Percentiles rank a stretch among this genome's conserved stretches.
Conservation (phyloP, 2,888 invertebrate genomes). For the Eutolmus rufibarbis region DNA sequence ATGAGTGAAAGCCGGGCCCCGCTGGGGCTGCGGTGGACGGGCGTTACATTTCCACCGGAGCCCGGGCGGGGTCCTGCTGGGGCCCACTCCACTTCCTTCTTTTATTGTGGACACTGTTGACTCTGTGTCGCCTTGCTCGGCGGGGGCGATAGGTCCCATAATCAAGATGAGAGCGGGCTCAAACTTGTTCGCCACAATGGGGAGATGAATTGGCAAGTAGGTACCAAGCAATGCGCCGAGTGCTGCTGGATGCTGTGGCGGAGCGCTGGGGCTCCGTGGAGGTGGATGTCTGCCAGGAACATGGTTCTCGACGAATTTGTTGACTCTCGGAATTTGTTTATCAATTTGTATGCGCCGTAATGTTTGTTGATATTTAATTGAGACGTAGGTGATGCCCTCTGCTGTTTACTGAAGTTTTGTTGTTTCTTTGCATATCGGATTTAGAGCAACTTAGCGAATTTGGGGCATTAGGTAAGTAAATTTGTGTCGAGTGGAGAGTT, state of each 20-base stretch:
- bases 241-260: background rate
- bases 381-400: slow-evolving; percentile 48
- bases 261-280: background rate
- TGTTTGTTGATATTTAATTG: slow-evolving; percentile 54
- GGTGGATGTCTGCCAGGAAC: slow-evolving; percentile 29
- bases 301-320: slow-evolving; percentile 48
- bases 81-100: slow-evolving; percentile 1
- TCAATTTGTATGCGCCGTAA: slow-evolving; percentile 51
- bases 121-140: slow-evolving; percentile 24
- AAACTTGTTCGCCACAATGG: slow-evolving; percentile 41
- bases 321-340: slow-evolving; percentile 51
- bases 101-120: slow-evolving; percentile 35
- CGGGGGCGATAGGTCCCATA: slow-evolving; percentile 42
- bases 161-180: slow-evolving; percentile 45
- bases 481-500: slow-evolving; percentile 38
- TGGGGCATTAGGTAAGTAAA: slow-evolving; percentile 40
- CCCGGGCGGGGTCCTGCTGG: background rate
- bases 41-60: background rate
- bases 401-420: slow-evolving; percentile 41
- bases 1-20: background rate
- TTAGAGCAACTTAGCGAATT: slow-evolving; percentile 39
- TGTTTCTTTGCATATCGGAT: slow-evolving; percentile 40
- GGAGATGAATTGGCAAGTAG: slow-evolving; percentile 42
- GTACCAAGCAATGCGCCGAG: slow-evolving; percentile 36
- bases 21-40: background rate